phyloP scores from a whole-genome alignment of 2,113 vertebrate genomes.

The Leptosomus discolor region DNA sequence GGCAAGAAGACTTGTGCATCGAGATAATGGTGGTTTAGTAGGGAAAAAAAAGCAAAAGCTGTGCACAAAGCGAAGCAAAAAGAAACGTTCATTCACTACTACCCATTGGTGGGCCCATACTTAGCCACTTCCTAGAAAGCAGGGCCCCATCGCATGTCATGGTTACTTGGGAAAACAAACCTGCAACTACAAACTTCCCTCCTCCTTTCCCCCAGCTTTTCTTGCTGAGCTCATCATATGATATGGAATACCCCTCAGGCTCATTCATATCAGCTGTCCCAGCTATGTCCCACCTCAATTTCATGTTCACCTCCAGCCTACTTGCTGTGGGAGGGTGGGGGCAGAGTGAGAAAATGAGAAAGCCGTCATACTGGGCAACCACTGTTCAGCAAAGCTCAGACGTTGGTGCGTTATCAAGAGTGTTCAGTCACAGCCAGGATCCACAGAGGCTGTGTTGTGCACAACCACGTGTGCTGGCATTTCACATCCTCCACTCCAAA shows the following conservation, averaged over 20 bases:
- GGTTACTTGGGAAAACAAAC: neutral
- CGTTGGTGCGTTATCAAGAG: accelerated
- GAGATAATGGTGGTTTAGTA: neutral
- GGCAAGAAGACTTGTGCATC: neutral
- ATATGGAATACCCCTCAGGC: neutral
- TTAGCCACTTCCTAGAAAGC: neutral
- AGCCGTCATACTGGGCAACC: neutral
- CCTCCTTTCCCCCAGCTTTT: neutral
- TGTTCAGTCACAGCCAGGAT: neutral
- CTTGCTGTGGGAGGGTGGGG: neutral
- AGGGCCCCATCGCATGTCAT: neutral
- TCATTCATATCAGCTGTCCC: neutral
- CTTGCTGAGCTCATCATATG: neutral
- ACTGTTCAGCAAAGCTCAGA: neutral
- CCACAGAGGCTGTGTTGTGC: accelerated
- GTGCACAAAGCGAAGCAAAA: neutral
- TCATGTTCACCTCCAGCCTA: neutral
- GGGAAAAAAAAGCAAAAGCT: neutral
- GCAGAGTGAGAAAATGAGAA: neutral
- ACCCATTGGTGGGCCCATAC: accelerated
- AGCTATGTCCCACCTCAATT: neutral
- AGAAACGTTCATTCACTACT: neutral
- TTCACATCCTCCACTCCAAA: neutral
- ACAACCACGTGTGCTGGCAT: accelerated
- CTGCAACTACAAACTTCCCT: neutral